A percentile compares a stretch with the other conserved stretches of the same genome.
These are phyloP conservation scores for Silvanus unidentatus DNA, from an alignment of 2,888 invertebrate genomes.

Conservation along the genomic window DNA sequence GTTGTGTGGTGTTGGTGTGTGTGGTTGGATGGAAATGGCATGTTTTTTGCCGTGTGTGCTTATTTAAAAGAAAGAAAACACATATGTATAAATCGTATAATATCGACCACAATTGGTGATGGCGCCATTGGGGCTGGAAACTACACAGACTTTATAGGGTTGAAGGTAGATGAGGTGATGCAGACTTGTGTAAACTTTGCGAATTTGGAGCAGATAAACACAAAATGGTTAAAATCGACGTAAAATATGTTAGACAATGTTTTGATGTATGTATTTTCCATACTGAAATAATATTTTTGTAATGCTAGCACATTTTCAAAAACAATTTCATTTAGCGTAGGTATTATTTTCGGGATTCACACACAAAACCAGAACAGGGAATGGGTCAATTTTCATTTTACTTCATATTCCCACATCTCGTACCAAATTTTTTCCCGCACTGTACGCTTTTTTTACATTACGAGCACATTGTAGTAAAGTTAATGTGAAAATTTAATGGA, in stretches of 20 bases:
- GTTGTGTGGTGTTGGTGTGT: too few species aligned
- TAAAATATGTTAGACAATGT: constrained; percentile 1
- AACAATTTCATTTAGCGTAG: too few species aligned
- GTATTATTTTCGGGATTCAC: constrained; percentile 1
- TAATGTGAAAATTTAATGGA: background rate
- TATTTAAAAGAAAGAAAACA: too few species aligned
- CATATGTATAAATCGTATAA: background rate
- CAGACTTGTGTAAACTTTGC: constrained; percentile 32
- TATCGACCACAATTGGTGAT: constrained; percentile 26
- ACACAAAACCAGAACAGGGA: too few species aligned
- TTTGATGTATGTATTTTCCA: constrained; percentile 1
- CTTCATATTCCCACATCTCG: background rate
- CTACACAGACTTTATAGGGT: constrained; percentile 30
- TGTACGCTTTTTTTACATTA: too few species aligned
- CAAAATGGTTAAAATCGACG: constrained; percentile 14
- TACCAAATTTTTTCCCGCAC: too few species aligned
- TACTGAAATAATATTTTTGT: too few species aligned
- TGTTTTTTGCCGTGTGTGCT: too few species aligned
- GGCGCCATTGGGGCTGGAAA: constrained; percentile 40
- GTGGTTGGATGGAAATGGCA: too few species aligned
- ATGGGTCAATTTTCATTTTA: constrained; percentile 1
- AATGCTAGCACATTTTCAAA: too few species aligned
- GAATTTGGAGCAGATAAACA: constrained; percentile 30
- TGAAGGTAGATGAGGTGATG: constrained; percentile 37
- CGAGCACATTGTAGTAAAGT: too few species aligned